Evolutionary conservation across 2,888 invertebrate genomes (phyloP).

Genomic region (Diogma glabrata): DNA sequence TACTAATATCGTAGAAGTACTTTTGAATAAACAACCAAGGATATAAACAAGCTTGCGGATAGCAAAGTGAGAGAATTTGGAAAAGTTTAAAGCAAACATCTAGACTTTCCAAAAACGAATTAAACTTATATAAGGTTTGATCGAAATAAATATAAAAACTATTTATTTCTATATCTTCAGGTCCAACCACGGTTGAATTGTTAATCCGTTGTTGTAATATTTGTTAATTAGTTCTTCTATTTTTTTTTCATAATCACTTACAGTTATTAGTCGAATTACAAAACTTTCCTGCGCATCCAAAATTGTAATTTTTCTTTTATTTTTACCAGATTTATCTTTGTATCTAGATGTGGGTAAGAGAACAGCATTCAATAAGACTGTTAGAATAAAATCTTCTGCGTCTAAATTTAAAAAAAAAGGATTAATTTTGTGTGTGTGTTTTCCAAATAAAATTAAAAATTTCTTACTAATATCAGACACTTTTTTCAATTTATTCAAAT

Average conservation of each 20-base stretch:
- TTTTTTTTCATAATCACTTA: slow-evolving; percentile 17
- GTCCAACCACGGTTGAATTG: slow-evolving; percentile 15
- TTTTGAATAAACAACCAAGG: not conserved
- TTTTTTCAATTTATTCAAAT: not conserved
- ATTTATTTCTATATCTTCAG: slow-evolving; percentile 6
- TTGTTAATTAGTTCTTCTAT: slow-evolving; percentile 17
- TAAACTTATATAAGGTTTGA: slow-evolving; percentile 14
- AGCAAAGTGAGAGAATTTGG: slow-evolving; percentile 8
- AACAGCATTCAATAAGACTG: slow-evolving; percentile 15
- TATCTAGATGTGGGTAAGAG: slow-evolving; percentile 14
- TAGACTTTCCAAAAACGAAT: slow-evolving; percentile 13
- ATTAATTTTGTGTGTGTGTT: too few relatives aligned
- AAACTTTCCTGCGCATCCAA: slow-evolving; percentile 19
- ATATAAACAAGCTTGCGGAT: slow-evolving; percentile 5
- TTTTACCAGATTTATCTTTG: slow-evolving; percentile 14
- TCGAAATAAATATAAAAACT: slow-evolving; percentile 17
- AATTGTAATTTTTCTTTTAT: slow-evolving; percentile 18
- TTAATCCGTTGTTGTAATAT: slow-evolving; percentile 18
- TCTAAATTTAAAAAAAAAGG: too few relatives aligned
- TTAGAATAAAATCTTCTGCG: slow-evolving; percentile 15
- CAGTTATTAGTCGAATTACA: slow-evolving; percentile 14
- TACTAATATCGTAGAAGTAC: not conserved
- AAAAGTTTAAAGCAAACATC: slow-evolving; percentile 15
- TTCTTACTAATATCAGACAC: not conserved
- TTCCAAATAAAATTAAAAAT: too few relatives aligned